Evolutionary conservation across 2,113 vertebrate species (phyloP).

Genomic region (Arothron firmamentum): DNA sequence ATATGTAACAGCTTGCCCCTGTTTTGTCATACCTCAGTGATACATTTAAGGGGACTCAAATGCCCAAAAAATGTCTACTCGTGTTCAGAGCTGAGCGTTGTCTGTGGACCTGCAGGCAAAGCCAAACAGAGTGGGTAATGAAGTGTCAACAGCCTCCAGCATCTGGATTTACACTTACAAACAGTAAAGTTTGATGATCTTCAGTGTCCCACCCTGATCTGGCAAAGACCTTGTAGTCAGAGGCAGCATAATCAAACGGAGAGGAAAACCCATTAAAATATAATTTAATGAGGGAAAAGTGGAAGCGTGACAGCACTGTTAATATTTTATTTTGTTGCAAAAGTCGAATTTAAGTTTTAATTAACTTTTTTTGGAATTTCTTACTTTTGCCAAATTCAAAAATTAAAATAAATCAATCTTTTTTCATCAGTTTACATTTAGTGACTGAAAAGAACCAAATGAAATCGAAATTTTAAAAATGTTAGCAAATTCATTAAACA

Average conservation of each 20-base stretch:
- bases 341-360: too few species aligned
- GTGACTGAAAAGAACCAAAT: too few species aligned
- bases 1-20: conserved; percentile 30
- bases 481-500: too few species aligned
- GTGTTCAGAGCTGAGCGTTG: conserved; percentile 78
- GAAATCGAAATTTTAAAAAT: too few species aligned
- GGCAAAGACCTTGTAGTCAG: background rate
- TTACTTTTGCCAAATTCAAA: too few species aligned
- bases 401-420: too few species aligned
- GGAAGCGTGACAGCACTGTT: too few species aligned
- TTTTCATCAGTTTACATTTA: too few species aligned
- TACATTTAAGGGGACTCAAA: conserved; percentile 31
- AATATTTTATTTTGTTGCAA: too few species aligned
- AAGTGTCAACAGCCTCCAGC: conserved; percentile 22
- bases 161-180: conserved; percentile 10
- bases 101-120: conserved; percentile 80
- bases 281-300: background rate
- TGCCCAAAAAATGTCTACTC: conserved; percentile 54
- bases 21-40: too few species aligned
- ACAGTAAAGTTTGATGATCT: conserved; percentile 11
- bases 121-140: conserved; percentile 16
- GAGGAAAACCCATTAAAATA: background rate
- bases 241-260: background rate
- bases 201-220: conserved; percentile 14
- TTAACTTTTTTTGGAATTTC: too few species aligned